Base-by-base conservation (phyloP, 2,797 vertebrate species). In the Peromyscus eremicus region DNA sequence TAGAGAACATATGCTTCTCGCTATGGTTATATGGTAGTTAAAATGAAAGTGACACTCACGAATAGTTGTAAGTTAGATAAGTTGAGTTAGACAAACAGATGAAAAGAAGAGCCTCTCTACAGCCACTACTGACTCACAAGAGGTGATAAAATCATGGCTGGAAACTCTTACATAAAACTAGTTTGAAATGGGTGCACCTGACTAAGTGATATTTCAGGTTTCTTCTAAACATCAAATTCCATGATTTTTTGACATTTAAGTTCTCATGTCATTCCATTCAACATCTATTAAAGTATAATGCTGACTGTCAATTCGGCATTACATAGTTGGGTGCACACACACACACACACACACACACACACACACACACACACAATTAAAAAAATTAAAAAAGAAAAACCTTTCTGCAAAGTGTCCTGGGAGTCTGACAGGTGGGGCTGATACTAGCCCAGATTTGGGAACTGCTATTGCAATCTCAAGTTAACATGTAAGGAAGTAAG, bases 361-460 rank as follows among this genome's bases (percentile, higher is more conserved):
- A 88, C 73, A 80, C 32, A 34, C 3, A 52, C 64, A 52, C 17
- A 46, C 32, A 43, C 7, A 40, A 23, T 73, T 64, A 66, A 66
- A 66, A 66, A 66, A 29, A 55, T 55, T 55, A 64, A 64, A 64
- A 37, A 71, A 23, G 52, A 96, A n/a, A 95, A 62, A 43, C 60
- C 75, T 75, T 90, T 91, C 40, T 75, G 76, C 60, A 84, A 86
- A 94, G 62, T 79, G 21, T 62, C 57, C 55, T 90, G 62, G 84
- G 70, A 94, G 46, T 87, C 62, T 46, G 25, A 76, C 32, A 97
- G 96, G 97, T 91, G 75, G 85, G 52, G 88, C 70, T 76, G 94
- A 93, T 82, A 95, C 80, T 94, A 92, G 88, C 87, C 89, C 87
- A 97, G 96, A 97, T 97, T 89, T 89, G 49, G 88, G 84, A 97